These are phyloP conservation scores for Caenorhabditis drosophilae DNA, from an alignment of 2,888 invertebrate genomes.

Conservation along the genomic window DNA sequence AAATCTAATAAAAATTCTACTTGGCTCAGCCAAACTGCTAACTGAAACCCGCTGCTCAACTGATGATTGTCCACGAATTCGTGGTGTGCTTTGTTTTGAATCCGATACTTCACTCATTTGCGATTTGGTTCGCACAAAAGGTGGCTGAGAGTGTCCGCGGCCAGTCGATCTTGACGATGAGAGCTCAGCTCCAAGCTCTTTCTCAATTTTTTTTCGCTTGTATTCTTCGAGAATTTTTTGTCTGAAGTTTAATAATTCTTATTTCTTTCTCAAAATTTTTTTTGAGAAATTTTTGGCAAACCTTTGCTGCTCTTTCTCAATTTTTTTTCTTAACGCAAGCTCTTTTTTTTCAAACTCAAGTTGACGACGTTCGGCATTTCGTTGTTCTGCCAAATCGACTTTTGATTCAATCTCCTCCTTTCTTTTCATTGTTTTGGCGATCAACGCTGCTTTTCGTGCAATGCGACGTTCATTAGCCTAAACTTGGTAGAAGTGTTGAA, in stretches of 20 bases:
- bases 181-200: conserved; percentile 55
- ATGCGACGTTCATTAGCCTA: conserved; percentile 55
- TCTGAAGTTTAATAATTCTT: conserved; percentile 48
- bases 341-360: conserved; percentile 61
- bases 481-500: no score
- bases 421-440: conserved; percentile 64
- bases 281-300: conserved; percentile 43
- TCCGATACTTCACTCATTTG: conserved; percentile 48
- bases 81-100: conserved; percentile 31
- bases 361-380: conserved; percentile 53
- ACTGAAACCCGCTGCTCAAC: conserved; percentile 44
- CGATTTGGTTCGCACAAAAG: conserved; percentile 64
- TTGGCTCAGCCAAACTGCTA: conserved; percentile 48
- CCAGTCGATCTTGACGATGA: conserved; percentile 45
- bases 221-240: conserved; percentile 67
- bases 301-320: conserved; percentile 65
- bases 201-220: conserved; percentile 64
- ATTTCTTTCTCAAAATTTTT: conserved; percentile 63
- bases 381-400: conserved; percentile 51
- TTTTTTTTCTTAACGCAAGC: conserved; percentile 60
- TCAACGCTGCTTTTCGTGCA: conserved; percentile 62
- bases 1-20: conserved; percentile 32
- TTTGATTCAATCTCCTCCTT: conserved; percentile 63
- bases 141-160: conserved; percentile 61
- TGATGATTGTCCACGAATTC: conserved; percentile 46